Base-by-base conservation (phyloP, 1,140 invertebrate species). In the Bombus soroeensis region DNA sequence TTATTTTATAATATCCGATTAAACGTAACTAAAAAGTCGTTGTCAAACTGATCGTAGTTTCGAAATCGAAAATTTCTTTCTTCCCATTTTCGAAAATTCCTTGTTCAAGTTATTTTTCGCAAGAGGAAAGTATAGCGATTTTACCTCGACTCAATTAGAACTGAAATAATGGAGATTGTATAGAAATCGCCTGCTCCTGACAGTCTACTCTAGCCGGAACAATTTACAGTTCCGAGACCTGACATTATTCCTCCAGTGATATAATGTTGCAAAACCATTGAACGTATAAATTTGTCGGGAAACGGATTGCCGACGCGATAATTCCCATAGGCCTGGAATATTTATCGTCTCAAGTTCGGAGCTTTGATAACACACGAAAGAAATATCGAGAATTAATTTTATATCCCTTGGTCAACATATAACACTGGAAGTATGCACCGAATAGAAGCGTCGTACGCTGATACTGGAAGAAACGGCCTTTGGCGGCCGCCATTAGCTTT, bases 151-250 rank as follows among this genome's bases (percentile, higher is more conserved):
- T 73, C 70, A 81, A 81, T 81, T 81, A 74, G 37, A 73, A 73
- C 70, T 3, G 47, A 73, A 70, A 73, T 74, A 81, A 81, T 43
- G 70, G 70, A 62, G 37, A 74, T 59, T 81, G 47, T 39, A 41
- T 43, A 81, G 68, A 81, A 47, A 73, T 81, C 37, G 80, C 22
- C 70, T 81, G 80, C 12, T 39, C 39, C 39, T 81, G 70, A 73
- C 80, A 81, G 72, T 28, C 80, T 41, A 59, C 57, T 81, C 37
- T 39, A 25, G n/a, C 28, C 18, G 70, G 28, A 74, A 59, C 80
- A 73, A 74, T 81, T 81, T 81, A 39, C 70, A 73, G 47, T 37
- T 32, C 8, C 53, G 22, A 32, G 80, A 59, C n/a, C 39, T 59
- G 47, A 62, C 25, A 25, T 78, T 73, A 32, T n/a, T 41, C n/a